These are phyloP conservation scores for Galaxea fascicularis DNA, from an alignment of 92 coral and sea anemone genomes.

Conservation along the genomic window DNA sequence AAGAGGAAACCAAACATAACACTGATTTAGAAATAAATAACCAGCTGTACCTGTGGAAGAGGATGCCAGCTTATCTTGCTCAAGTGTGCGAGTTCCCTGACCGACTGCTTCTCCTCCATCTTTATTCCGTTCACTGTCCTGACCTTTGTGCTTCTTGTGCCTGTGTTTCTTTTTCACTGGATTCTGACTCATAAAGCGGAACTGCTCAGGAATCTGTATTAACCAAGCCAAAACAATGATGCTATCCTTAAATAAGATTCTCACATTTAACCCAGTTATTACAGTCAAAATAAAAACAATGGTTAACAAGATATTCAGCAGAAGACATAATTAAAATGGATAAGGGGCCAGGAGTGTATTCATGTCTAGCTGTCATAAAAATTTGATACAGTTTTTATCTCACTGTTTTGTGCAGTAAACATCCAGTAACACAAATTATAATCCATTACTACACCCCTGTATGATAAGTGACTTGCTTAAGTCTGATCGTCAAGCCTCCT, in stretches of 20 bases:
- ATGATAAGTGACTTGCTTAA: too few relatives aligned
- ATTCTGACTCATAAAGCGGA: constrained; percentile 94
- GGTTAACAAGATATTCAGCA: too few relatives aligned
- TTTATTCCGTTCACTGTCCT: constrained; percentile 70
- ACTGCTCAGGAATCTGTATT: constrained; percentile 94
- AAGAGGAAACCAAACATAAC: background rate
- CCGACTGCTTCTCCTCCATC: constrained; percentile 37
- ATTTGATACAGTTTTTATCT: too few relatives aligned
- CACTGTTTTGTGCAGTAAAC: too few relatives aligned
- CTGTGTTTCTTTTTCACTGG: constrained; percentile 94
- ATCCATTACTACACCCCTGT: too few relatives aligned
- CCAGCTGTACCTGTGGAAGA: constrained; percentile 20
- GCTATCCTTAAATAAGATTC: background rate
- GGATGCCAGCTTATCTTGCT: constrained; percentile 29
- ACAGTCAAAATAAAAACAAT: too few relatives aligned
- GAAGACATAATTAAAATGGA: too few relatives aligned
- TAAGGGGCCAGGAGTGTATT: too few relatives aligned
- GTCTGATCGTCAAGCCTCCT: too few relatives aligned
- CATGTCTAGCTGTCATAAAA: too few relatives aligned
- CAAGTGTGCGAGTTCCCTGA: constrained; percentile 9
- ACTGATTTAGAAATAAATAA: background rate
- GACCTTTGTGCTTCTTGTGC: constrained; percentile 92
- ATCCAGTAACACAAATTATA: too few relatives aligned
- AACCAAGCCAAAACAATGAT: background rate
- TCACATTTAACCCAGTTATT: background rate